Evolutionary conservation across 2,113 vertebrate species (phyloP), one percentile per base, ranked within the genome.

Genomic region (Anhinga rufa): DNA sequence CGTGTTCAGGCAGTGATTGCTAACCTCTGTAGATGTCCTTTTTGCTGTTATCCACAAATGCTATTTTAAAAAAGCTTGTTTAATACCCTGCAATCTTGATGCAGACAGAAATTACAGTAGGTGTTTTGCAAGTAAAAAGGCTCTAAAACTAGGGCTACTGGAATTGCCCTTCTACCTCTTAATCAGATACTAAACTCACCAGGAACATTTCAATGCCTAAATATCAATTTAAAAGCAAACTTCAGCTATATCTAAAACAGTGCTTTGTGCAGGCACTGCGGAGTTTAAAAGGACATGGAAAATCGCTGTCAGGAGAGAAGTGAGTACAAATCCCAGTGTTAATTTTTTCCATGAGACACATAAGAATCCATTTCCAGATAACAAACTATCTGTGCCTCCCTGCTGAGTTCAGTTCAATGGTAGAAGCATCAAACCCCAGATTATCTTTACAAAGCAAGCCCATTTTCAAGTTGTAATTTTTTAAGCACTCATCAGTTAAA

Each of bases 291-390:
- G 90, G 78, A 90, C 46, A 17, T 4, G 11, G 64, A 60, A 91
- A 90, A 91, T 77, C 64, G 60, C 64, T 51, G 24, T 71, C 82
- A 51, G 85, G 68, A 61, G 78, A 92, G 85, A 90, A 68, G 58
- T 17, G 17, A 91, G 64, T 42, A 57, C 68, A 86, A 96, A 86
- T 90, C 78, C 89, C 12, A 5, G 18, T 11, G 87, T 75, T 93
- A 65, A 32, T 87, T 94, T 86, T 85, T 90, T 62, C 69, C 14
- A 3, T 44, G 68, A 91, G 87, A 60, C 42, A 5, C 7, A 2
- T 22, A 86, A 81, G 94, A 85, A 90, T 94, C 87, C 85, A n/a
- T 95, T 95, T 94, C 89, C 79, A 64, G 91, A 77, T 95, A 95
- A 92, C 87, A 93, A 95, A 87, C 92, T 93, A 71, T 26, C 79